Base-by-base conservation (phyloP, 2,113 vertebrate species). In the Gymnogyps californianus region DNA sequence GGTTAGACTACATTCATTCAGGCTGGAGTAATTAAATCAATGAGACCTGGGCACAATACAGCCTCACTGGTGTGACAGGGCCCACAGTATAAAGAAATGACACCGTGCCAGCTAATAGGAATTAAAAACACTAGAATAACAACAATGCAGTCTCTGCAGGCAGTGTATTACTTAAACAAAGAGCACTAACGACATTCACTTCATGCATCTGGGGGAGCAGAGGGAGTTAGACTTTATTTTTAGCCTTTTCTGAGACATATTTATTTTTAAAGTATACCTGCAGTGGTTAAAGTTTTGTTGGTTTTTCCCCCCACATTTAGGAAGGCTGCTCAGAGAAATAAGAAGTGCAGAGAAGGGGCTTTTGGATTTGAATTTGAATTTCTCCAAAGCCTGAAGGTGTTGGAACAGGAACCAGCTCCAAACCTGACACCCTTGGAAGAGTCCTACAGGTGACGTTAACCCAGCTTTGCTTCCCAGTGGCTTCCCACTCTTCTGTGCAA, bases 1-100 rank as follows among this genome's bases (percentile, higher is more conserved):
- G 97, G 96, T 98, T 98, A 96, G 87, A 97, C 98, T 96, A 91
- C 98, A 98, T 98, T 98, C 97, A 98, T 97, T 98, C 98, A 98
- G 97, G 97, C 97, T 96, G 96, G 95, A 97, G 97, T 98, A 98
- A 98, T 99, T 99, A 99, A 99, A 99, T 99, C 98, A 99, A 98
- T 98, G 98, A 96, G 97, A 98, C 96, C 96, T 87, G 97, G 97
- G 97, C 97, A 97, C 97, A 97, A 98, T 98, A 94, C 98, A 98
- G 98, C 98, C 97, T 98, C 98, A 96, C 97, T 97, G 84, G 96
- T 95, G 93, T 97, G 97, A 98, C 98, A 98, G 95, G 96, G 87
- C 90, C 96, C 94, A 90, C 93, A 97, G 91, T 97, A 97, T 95
- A 97, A 98, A 94, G 95, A 98, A 97, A 98, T 97, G 97, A 97